Percentiles rank a stretch among this genome's conserved stretches.
These are phyloP conservation scores for Nesoenas mayeri DNA, from an alignment of 2,113 vertebrate genomes.

Conservation along the genomic window DNA sequence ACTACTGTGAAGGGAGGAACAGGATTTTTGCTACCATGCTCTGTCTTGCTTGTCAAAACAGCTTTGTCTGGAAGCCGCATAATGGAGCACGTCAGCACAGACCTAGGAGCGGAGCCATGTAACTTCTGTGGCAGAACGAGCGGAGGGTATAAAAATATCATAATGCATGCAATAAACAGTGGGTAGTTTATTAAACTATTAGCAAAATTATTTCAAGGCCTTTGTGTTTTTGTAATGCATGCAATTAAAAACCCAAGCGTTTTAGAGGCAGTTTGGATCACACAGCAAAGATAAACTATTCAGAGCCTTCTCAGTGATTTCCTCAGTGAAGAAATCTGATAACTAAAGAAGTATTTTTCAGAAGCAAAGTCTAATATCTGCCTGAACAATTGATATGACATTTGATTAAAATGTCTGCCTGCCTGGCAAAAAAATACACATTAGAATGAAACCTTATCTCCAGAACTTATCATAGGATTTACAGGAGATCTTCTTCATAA, in stretches of 20 bases:
- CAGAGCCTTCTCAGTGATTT: background rate
- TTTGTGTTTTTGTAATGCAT: background rate
- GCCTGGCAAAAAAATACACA: background rate
- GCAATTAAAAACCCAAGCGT: background rate
- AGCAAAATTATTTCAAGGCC: background rate
- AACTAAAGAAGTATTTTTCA: background rate
- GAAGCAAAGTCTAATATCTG: background rate
- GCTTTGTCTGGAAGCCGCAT: slow-evolving; percentile 20
- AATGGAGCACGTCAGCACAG: background rate
- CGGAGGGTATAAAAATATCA: background rate
- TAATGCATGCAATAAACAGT: background rate
- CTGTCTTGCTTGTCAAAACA: background rate
- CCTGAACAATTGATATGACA: background rate
- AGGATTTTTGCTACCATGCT: background rate
- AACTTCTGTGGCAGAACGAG: background rate
- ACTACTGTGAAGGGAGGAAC: accelerated
- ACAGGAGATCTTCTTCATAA: background rate
- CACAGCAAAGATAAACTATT: background rate
- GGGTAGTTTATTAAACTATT: background rate
- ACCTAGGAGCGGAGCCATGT: background rate
- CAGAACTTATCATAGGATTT: background rate
- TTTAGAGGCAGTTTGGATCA: background rate
- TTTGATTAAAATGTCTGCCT: background rate
- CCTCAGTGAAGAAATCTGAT: background rate
- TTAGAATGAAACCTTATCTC: background rate